phyloP scores from a whole-genome alignment of 1,140 invertebrate genomes.

The Copidosoma floridanum region DNA sequence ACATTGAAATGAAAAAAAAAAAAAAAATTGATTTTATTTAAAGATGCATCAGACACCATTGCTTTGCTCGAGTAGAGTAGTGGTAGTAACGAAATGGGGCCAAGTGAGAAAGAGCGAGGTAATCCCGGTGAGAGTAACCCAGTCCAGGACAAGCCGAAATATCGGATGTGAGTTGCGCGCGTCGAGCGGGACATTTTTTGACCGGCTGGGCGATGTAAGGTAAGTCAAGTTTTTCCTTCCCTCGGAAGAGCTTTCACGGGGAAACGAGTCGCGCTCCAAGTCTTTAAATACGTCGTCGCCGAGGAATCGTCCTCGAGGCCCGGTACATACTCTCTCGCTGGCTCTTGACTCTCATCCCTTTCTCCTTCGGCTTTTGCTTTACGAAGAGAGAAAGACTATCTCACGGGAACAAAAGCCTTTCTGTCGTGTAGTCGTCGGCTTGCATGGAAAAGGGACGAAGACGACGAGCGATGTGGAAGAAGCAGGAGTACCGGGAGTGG shows the following conservation, averaged over 20 bases:
- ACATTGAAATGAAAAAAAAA: not conserved
- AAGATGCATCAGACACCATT: no score
- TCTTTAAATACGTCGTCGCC: slow-evolving; percentile 37
- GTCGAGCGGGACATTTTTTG: no score
- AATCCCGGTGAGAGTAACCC: no score
- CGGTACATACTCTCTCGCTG: no score
- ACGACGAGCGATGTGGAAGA: no score
- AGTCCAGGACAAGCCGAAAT: not conserved
- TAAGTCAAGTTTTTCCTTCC: no score
- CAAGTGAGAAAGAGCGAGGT: no score
- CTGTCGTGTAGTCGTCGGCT: not conserved
- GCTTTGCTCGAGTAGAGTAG: no score
- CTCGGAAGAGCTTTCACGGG: slow-evolving; percentile 9
- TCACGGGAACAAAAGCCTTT: slow-evolving; percentile 8
- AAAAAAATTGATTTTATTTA: no score
- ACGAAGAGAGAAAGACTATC: not conserved
- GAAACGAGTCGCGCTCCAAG: slow-evolving; percentile 33
- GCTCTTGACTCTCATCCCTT: no score
- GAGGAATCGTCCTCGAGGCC: not conserved
- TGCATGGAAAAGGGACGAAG: not conserved
- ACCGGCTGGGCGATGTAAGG: not conserved
- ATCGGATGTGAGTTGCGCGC: no score
- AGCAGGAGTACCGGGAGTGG: not conserved
- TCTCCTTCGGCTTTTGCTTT: not conserved
- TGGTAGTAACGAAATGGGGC: no score